Evolutionary conservation across 2,888 invertebrate species (phyloP).

Genomic region (Sisyra nigra): DNA sequence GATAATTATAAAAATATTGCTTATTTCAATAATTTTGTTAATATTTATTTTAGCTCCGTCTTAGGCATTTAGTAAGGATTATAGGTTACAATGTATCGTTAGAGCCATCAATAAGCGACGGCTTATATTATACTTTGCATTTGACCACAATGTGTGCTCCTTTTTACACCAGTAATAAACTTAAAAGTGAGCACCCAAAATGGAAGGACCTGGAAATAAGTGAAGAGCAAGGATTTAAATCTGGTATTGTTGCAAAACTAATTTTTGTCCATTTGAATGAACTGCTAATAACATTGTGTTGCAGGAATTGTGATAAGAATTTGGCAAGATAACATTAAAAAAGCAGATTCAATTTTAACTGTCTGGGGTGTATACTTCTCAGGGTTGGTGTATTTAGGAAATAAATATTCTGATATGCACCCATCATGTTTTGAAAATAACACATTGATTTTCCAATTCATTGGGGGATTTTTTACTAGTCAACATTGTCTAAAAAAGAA

Average conservation of each 20-base stretch:
- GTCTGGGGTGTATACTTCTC: conserved; percentile 78
- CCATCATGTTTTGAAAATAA: conserved; percentile 50
- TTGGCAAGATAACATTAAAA: conserved; percentile 24
- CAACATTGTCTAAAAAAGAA: conserved; percentile 26
- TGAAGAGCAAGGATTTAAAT: conserved; percentile 16
- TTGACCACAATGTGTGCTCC: conserved; percentile 67
- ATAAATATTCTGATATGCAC: conserved; percentile 45
- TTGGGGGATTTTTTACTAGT: conserved; percentile 69
- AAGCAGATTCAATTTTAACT: conserved; percentile 44
- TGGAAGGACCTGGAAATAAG: conserved; percentile 68
- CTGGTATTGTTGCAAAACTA: conserved; percentile 1
- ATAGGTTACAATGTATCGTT: conserved; percentile 40
- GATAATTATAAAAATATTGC: conserved; percentile 5
- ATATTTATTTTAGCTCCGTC: conserved; percentile 39
- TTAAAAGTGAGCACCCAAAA: conserved; percentile 54
- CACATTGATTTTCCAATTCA: conserved; percentile 72
- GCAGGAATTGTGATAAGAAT: conserved; percentile 30
- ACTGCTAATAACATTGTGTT: too few species aligned
- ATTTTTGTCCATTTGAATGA: too few species aligned
- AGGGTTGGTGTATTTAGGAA: conserved; percentile 61
- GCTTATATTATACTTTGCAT: conserved; percentile 66
- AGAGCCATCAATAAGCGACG: conserved; percentile 32
- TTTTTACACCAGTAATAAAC: conserved; percentile 66
- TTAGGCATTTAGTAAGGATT: conserved; percentile 65
- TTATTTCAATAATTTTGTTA: background rate